These are phyloP conservation scores for Campylomormyrus tamandua DNA, from an alignment of 2,113 vertebrate genomes.

Conservation along the genomic window DNA sequence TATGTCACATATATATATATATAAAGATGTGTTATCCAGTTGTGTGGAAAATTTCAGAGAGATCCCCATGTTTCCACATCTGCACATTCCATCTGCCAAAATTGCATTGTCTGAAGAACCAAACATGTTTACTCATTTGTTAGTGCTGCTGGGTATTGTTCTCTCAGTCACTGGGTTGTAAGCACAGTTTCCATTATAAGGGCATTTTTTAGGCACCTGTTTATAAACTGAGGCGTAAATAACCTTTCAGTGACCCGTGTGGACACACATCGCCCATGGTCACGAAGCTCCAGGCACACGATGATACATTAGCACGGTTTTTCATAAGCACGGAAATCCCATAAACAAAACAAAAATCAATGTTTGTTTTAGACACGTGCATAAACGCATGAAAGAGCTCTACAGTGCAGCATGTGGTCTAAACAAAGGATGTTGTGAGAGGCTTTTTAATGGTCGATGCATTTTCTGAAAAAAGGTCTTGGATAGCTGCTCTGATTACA, in stretches of 20 bases:
- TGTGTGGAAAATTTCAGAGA: not conserved
- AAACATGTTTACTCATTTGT: not conserved
- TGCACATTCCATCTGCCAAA: not conserved
- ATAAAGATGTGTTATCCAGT: not conserved
- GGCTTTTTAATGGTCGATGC: not conserved
- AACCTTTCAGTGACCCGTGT: not conserved
- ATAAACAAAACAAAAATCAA: not conserved
- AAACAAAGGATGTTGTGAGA: not conserved
- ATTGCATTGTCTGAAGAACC: not conserved
- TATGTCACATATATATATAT: not conserved
- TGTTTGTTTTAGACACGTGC: not conserved
- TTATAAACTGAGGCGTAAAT: not conserved
- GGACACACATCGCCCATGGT: not conserved
- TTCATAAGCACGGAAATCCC: not conserved
- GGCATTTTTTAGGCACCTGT: not conserved
- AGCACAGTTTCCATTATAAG: not conserved
- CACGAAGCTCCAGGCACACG: not conserved
- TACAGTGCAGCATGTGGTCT: not conserved
- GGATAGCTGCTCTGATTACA: conserved; percentile 1
- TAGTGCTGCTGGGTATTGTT: not conserved
- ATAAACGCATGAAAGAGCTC: not conserved
- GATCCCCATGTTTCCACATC: not conserved
- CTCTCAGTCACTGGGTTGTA: not conserved
- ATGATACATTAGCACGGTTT: not conserved
- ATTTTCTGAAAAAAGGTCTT: not conserved